These are phyloP conservation scores for Bufo bufo DNA, from an alignment of 2,113 vertebrate genomes.

Conservation along the genomic window DNA sequence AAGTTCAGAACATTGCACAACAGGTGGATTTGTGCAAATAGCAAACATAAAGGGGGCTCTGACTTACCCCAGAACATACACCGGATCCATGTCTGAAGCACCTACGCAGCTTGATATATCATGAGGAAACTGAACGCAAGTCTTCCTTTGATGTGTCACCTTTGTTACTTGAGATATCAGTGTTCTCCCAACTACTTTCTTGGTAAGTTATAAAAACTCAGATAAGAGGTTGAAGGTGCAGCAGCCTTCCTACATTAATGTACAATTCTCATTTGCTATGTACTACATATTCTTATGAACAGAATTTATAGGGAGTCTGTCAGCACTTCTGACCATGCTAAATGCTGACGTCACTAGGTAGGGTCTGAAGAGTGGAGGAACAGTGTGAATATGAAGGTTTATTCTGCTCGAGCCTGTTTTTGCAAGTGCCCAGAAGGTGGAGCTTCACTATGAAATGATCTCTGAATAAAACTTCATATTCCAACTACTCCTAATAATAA, in stretches of 20 bases:
- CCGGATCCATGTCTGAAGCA: slow-evolving; percentile 3
- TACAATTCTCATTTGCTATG: not conserved
- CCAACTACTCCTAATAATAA: too few relatives aligned
- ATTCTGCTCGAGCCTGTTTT: too few relatives aligned
- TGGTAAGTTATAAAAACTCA: not conserved
- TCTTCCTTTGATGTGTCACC: not conserved
- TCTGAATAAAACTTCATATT: too few relatives aligned
- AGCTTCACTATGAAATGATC: too few relatives aligned
- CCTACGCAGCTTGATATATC: not conserved
- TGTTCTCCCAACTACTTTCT: slow-evolving; percentile 7
- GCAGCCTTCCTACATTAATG: not conserved
- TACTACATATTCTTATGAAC: not conserved
- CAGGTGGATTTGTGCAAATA: not conserved
- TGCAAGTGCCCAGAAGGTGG: too few relatives aligned
- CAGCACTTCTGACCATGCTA: too few relatives aligned
- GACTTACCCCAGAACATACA: slow-evolving; percentile 14
- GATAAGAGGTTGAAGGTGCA: slow-evolving; percentile 23
- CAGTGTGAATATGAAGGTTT: too few relatives aligned
- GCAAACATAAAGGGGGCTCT: not conserved
- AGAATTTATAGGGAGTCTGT: not conserved
- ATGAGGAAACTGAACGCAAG: not conserved
- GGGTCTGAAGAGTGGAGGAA: too few relatives aligned
- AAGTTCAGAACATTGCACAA: too few relatives aligned
- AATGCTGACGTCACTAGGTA: too few relatives aligned
- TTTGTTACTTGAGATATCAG: slow-evolving; percentile 32